Base-by-base conservation (phyloP, 23 tunicate species). In the Aplidium turbinatum region DNA sequence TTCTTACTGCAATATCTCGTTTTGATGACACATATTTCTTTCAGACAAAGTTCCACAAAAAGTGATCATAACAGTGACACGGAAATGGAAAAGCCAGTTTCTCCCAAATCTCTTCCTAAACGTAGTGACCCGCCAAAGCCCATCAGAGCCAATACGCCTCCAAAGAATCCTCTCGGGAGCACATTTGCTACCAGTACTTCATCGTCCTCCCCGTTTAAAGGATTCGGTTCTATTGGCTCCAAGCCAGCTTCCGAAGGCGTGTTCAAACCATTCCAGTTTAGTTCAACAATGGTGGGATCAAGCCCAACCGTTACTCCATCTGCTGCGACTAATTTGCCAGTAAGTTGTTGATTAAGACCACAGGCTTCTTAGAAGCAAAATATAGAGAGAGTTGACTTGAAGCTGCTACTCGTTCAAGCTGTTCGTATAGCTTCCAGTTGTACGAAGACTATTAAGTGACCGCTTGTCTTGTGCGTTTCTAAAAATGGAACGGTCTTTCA, bases 121-220 rank as follows among this genome's bases (percentile, higher is more conserved):
- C 16, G 5, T 13, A 3, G 35, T 35, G 3, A 4, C 64, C 30
- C 30, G 35, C 29, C 2, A 4, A 3, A 25, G 20, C 16, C 79
- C 31, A 4, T 18, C 26, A 34, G 46, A 36, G 25, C 72, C 50
- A 65, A 65, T 18, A 78, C 65, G 13, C 66, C 84, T 16, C 75
- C 84, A 25, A 51, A 58, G n/a, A 66, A 78, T 26, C 75, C 75
- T 23, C 66, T 78, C 0, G 65, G 50, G 3, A 73, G 21, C 27
- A 16, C 47, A 4, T 33, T 35, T 4, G 19, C 65, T 20, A 28
- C 18, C 1, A 3, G 52, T 13, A 66, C 48, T 35, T 27, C 75
- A 2, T n/a, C 84, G 24, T 29, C 58, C 4, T 61, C 82, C 5
- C 71, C 82, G 18, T 76, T 76, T 47, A 76, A 42, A 18, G 82